Base-by-base conservation (phyloP, 2,888 invertebrate species). In the Heliconius hortense region DNA sequence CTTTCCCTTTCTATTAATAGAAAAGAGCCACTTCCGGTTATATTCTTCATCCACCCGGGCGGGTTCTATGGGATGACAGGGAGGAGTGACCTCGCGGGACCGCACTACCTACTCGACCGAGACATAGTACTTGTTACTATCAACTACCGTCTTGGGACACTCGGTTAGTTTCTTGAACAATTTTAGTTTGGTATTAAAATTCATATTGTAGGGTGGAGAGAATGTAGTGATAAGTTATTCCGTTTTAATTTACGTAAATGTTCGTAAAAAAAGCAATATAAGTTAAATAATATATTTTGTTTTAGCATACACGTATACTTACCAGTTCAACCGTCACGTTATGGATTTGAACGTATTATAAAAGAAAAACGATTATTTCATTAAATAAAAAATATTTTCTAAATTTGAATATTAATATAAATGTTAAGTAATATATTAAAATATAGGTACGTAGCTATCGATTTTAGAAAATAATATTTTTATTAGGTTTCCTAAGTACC, bases 41-140 rank as follows among this genome's bases (percentile, higher is more conserved):
- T 96, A 13, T 95, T 96, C 0, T 95, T 93, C 83, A 93, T 96
- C 78, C 96, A 96, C 84, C 94, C 95, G 0, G 96, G 96, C 0
- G 95, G 94, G n/a, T 96, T 95, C 83, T 95, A 95, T 82, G 87
- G 88, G 0, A 88, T 89, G 11, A 95, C 95, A 0, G 95, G 94
- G 0, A 94, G 94, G 77, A 96, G 95, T 73, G 83, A 84, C 72
- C 81, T 86, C 74, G 85, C 88, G 21, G 95, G 95, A 13, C 96
- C 96, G 0, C 93, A 95, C 77, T 95, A 95, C 80, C 89, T 95
- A 1, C 89, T 96, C 85, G 95, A 96, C 84, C 91, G 95, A 71
- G 95, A 95, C 79, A 85, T 96, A 72, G 95, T 96, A 1, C 84
- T 96, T 74, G 95, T 96, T 0, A 95, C 95, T 2, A 90, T 95